Evolutionary conservation across 2,797 vertebrate species (phyloP), one percentile per base, ranked within the genome.

Genomic region (Gymnoscopelus microlampas): DNA sequence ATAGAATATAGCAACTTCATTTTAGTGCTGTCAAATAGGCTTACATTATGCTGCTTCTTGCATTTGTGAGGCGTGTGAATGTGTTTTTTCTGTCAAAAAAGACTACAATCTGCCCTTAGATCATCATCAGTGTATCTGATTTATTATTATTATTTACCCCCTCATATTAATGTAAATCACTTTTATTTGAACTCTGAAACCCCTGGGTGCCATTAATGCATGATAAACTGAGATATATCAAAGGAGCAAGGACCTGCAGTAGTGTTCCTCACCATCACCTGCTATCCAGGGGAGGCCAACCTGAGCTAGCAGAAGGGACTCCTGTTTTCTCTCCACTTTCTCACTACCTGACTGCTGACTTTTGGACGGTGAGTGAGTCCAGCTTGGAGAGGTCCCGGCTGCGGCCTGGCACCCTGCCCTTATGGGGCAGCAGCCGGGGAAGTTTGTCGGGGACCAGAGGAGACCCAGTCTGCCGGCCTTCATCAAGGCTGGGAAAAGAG

Each of bases 361-460:
- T 63, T 82, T 59, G 60, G 74, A 83, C 74, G 0, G 76, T 71
- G 81, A 85, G 71, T 72, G 67, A 79, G 77, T 82, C 84, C 87
- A 81, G 93, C 65, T 91, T 90, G 90, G 53, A 88, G 85, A 88
- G 91, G 90, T 89, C 92, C 93, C 91, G 91, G 93, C 85, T 86
- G 85, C 78, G 85, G 91, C 91, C 93, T 92, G 91, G 93, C 89
- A 90, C 73, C 87, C 78, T 91, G 94, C 86, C 94, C 97, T 96
- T 98, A 99, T 99, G 98, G 98, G 98, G 96, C 98, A 99, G 93
- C 98, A 99, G 97, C 98, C 97, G 93, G 97, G 96, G 91, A 99
- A 99, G 95, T 95, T 96, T 90, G 95, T 94, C 90, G 97, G 97
- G 93, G 98, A 99, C 94, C 97, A 97, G 89, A 95, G 97, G 91